These are phyloP conservation scores for Stigmatopora argus DNA, from an alignment of 2,113 vertebrate species.

Conservation along the genomic window DNA sequence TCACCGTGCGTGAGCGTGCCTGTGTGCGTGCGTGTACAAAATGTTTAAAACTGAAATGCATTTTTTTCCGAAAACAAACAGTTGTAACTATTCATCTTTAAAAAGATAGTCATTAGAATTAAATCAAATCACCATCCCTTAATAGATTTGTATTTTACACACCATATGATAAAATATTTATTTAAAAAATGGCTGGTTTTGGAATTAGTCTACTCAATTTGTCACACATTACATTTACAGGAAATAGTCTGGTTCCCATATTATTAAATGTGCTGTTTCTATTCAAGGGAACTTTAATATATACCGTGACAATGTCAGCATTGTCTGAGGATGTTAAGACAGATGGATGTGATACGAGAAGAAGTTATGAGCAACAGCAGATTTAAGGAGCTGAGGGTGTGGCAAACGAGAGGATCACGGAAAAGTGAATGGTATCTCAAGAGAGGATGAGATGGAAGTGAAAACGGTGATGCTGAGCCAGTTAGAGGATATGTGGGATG, in stretches of 20 bases:
- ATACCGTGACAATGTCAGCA: conserved; percentile 63
- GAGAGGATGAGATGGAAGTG: conserved; percentile 24
- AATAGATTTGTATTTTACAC: not conserved
- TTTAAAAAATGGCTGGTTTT: conserved; percentile 28
- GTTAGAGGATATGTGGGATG: conserved; percentile 9
- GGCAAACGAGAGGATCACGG: conserved; percentile 34
- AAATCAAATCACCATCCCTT: not conserved
- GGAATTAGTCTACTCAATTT: conserved; percentile 43
- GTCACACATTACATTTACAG: conserved; percentile 8
- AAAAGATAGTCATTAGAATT: not conserved
- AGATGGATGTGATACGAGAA: conserved; percentile 9
- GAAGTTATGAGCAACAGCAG: conserved; percentile 25
- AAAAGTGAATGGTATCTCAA: conserved; percentile 36
- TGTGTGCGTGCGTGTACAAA: conserved; percentile 13
- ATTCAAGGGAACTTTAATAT: conserved; percentile 71
- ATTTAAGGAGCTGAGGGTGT: conserved; percentile 23
- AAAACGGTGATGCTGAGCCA: conserved; percentile 16
- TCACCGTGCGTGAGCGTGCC: conserved; percentile 22
- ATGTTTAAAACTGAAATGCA: not conserved
- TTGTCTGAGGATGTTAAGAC: conserved; percentile 34
- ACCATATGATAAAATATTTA: not conserved
- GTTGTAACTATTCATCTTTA: too few species aligned
- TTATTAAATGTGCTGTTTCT: conserved; percentile 61
- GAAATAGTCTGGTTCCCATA: conserved; percentile 69
- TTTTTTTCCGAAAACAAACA: not conserved